Conservation (phyloP, 2,888 invertebrate species). For the Metalampra italica region DNA sequence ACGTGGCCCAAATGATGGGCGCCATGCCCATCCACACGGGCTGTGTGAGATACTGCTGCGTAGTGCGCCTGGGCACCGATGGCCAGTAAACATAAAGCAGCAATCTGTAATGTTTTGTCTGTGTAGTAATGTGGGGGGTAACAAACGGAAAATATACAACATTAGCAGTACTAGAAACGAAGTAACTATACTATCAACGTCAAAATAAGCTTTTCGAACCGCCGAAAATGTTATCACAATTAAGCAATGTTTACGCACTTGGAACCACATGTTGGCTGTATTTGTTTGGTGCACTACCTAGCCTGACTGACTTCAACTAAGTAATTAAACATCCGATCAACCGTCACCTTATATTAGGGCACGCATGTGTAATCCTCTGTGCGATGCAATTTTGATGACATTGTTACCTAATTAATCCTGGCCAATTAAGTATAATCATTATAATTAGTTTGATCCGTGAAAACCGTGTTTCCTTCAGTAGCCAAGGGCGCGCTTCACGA, state of each 20-base stretch:
- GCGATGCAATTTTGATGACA: slow-evolving; percentile 33
- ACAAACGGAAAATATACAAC: slow-evolving; percentile 2
- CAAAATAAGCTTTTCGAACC: no score
- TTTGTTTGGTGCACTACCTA: slow-evolving; percentile 28
- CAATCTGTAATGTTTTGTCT: slow-evolving; percentile 25
- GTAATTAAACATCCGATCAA: slow-evolving; percentile 17
- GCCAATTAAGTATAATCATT: slow-evolving; percentile 23
- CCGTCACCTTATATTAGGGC: slow-evolving; percentile 36
- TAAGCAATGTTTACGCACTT: slow-evolving; percentile 33
- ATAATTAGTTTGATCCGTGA: slow-evolving; percentile 31
- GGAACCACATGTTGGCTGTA: slow-evolving; percentile 42
- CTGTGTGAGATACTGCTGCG: slow-evolving; percentile 43
- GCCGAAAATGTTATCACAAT: no score
- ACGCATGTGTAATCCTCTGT: slow-evolving; percentile 22
- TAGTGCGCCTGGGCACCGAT: slow-evolving; percentile 36
- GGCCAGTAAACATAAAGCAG: slow-evolving; percentile 36
- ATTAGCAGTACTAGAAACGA: no score
- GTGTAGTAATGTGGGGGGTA: slow-evolving; percentile 1
- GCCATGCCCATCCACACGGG: slow-evolving; percentile 33
- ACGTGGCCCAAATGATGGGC: slow-evolving; percentile 14
- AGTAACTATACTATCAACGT: no score
- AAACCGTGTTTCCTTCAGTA: slow-evolving; percentile 36
- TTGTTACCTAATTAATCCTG: slow-evolving; percentile 14
- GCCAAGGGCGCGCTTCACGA: slow-evolving; percentile 37
- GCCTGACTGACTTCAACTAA: slow-evolving; percentile 41